phyloP scores from a whole-genome alignment of 2,797 vertebrate species.

The Fistularia commersonii region DNA sequence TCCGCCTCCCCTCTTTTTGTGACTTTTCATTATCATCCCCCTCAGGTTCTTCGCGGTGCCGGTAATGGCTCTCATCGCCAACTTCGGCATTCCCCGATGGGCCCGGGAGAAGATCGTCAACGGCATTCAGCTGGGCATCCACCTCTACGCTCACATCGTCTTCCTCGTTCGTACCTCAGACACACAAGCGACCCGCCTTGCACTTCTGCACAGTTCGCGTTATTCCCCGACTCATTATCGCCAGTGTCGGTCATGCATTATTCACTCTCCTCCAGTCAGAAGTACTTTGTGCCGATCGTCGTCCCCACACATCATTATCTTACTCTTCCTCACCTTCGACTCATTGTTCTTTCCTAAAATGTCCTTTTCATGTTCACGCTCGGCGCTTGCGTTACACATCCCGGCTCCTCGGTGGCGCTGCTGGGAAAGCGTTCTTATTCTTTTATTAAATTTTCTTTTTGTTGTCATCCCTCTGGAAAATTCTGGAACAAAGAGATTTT shows the following conservation, averaged over 20 bases:
- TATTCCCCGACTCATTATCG: slow-evolving; percentile 42
- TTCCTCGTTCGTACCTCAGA: slow-evolving; percentile 79
- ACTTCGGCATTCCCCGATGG: slow-evolving; percentile 93
- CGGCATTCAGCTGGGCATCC: slow-evolving; percentile 90
- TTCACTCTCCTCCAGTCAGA: slow-evolving; percentile 47
- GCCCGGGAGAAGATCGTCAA: slow-evolving; percentile 95
- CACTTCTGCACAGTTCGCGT: slow-evolving; percentile 23
- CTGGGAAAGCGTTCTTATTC: too few relatives aligned
- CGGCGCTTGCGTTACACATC: slow-evolving; percentile 7
- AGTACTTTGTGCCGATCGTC: slow-evolving; percentile 44
- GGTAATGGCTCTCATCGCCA: slow-evolving; percentile 89
- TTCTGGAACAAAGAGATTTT: too few relatives aligned
- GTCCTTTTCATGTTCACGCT: slow-evolving; percentile 22
- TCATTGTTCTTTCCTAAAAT: slow-evolving; percentile 48
- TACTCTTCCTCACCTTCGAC: slow-evolving; percentile 40
- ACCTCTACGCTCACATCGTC: slow-evolving; percentile 88
- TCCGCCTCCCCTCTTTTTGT: slow-evolving; percentile 23
- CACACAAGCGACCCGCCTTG: slow-evolving; percentile 11
- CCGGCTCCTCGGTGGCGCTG: slow-evolving; percentile 1
- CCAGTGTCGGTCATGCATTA: slow-evolving; percentile 51
- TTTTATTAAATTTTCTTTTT: too few relatives aligned
- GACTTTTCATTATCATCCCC: slow-evolving; percentile 16
- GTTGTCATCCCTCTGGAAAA: too few relatives aligned
- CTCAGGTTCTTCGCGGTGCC: slow-evolving; percentile 91
- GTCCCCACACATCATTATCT: slow-evolving; percentile 57